A percentile compares a stretch with the other conserved stretches of the same genome.
These are phyloP conservation scores for Pseudococcus viburni DNA, from an alignment of 2,888 invertebrate genomes.

Conservation along the genomic window DNA sequence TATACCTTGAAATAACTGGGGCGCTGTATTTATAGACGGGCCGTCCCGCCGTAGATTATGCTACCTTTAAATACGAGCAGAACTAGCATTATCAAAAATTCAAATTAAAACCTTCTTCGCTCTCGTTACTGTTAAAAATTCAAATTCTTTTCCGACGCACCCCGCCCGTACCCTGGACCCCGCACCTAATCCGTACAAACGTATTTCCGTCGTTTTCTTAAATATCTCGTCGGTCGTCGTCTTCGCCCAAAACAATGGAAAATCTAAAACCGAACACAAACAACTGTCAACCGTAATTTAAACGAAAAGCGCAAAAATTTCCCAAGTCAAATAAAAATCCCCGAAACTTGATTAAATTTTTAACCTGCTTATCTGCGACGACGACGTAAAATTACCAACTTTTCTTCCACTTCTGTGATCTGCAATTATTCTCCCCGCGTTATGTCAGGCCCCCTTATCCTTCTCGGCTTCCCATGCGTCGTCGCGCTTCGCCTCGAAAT, in stretches of 20 bases:
- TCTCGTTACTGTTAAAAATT: constrained; percentile 5
- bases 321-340: constrained; percentile 14
- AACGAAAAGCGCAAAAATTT: constrained; percentile 18
- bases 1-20: too few species aligned
- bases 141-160: not conserved
- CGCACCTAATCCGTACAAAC: not conserved
- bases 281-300: constrained; percentile 18
- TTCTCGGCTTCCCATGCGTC: too few species aligned
- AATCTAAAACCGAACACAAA: constrained; percentile 4
- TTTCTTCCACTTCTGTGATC: not conserved
- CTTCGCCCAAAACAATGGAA: not conserved
- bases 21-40: too few species aligned
- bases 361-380: not conserved
- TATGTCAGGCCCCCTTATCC: too few species aligned
- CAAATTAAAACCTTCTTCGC: constrained; percentile 7
- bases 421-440: not conserved
- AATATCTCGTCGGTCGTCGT: not conserved
- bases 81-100: not conserved
- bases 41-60: too few species aligned
- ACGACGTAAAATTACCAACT: constrained; percentile 1
- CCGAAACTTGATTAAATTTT: constrained; percentile 22
- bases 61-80: too few species aligned
- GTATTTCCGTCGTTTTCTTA: not conserved
- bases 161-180: not conserved
- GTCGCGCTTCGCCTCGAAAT: too few species aligned